A percentile compares a stretch with the other conserved stretches of the same genome.
phyloP scores from a whole-genome alignment of 2,888 invertebrate species.

The Nasonovia ribisnigri region DNA sequence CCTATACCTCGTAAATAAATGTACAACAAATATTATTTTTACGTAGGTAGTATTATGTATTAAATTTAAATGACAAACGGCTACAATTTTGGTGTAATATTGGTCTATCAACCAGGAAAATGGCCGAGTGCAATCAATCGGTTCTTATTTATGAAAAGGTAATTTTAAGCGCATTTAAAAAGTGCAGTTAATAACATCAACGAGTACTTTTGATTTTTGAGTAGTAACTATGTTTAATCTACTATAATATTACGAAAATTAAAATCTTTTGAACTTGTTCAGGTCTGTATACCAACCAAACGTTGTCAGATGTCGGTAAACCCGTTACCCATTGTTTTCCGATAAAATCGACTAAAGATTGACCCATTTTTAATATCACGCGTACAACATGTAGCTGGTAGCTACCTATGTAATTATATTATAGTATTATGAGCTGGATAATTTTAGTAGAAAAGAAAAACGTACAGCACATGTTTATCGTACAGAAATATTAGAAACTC shows the following conservation, averaged over 20 bases:
- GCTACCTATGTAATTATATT: not conserved
- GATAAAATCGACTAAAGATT: not conserved
- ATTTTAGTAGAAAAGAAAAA: not conserved
- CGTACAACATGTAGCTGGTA: not conserved
- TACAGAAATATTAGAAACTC: not conserved
- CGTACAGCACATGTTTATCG: not conserved
- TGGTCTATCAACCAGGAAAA: no score
- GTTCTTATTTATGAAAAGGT: no score
- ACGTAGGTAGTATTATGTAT: no score
- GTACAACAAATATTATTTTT: no score
- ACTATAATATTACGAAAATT: no score
- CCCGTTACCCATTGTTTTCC: not conserved
- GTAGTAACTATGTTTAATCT: not conserved
- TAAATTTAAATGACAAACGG: no score
- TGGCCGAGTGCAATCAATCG: no score
- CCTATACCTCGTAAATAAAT: no score
- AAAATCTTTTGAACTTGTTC: no score
- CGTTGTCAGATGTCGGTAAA: not conserved
- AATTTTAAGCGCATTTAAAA: no score
- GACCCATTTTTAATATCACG: not conserved
- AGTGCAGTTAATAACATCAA: not conserved
- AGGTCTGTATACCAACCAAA: not conserved
- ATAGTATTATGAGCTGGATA: not conserved
- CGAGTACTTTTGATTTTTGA: not conserved
- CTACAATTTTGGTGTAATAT: no score